phyloP scores from a whole-genome alignment of 1,140 invertebrate species.

The Ceratina japonica region DNA sequence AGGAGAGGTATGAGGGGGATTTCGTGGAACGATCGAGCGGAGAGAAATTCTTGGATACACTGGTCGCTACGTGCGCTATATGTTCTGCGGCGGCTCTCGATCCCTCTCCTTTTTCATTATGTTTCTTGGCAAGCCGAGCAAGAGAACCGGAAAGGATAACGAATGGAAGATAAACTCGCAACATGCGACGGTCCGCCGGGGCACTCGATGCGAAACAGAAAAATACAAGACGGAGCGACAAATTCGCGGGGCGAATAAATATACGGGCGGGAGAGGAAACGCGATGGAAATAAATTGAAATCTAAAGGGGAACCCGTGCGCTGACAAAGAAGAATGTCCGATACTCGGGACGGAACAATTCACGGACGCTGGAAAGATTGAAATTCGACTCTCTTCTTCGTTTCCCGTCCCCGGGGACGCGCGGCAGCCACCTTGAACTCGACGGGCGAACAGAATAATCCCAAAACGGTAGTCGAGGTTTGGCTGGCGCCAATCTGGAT shows the following conservation, averaged over 20 bases:
- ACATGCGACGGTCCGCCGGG: neutral
- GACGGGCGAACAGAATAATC: too few relatives aligned
- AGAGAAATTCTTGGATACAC: slow-evolving; percentile 39
- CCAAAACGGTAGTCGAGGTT: too few relatives aligned
- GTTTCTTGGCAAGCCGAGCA: slow-evolving; percentile 21
- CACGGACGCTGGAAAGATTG: too few relatives aligned
- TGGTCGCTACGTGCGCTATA: neutral
- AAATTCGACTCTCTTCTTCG: too few relatives aligned
- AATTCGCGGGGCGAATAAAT: slow-evolving; percentile 26
- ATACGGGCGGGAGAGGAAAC: neutral
- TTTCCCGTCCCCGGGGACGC: too few relatives aligned
- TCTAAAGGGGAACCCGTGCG: too few relatives aligned
- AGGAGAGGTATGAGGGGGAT: slow-evolving; percentile 34
- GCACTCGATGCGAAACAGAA: slow-evolving; percentile 20
- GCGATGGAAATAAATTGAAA: neutral
- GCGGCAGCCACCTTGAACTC: too few relatives aligned
- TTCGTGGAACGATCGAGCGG: slow-evolving; percentile 37
- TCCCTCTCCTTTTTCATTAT: neutral
- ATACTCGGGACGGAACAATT: too few relatives aligned
- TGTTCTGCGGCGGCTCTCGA: slow-evolving; percentile 28
- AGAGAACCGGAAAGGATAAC: slow-evolving; percentile 1
- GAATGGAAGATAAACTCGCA: slow-evolving; percentile 41
- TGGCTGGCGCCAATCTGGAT: too few relatives aligned
- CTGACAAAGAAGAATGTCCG: neutral
- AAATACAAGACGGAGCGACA: slow-evolving; percentile 27